phyloP scores from a whole-genome alignment of 2,888 invertebrate species.

The Diabrotica balteata region DNA sequence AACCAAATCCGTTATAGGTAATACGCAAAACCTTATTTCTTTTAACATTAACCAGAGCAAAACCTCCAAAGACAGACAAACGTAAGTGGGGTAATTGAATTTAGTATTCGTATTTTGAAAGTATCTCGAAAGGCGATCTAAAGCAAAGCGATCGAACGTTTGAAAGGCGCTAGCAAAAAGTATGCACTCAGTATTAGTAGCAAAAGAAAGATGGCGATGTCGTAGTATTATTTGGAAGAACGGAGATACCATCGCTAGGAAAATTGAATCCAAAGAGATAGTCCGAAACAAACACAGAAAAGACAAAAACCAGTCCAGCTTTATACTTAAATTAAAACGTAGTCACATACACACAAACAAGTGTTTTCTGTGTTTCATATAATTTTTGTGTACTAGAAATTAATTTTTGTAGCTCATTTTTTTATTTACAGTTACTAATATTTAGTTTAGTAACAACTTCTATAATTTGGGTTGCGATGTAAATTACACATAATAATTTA shows the following conservation, averaged over 20 bases:
- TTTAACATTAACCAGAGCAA: conserved; percentile 9
- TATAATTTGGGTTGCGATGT: too few relatives aligned
- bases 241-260: conserved; percentile 37
- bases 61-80: conserved; percentile 1
- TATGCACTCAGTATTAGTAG: conserved; percentile 18
- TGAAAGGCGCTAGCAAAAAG: conserved; percentile 22
- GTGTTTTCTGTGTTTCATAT: too few relatives aligned
- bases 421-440: too few relatives aligned
- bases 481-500: too few relatives aligned
- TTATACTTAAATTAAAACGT: too few relatives aligned
- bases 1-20: too few relatives aligned
- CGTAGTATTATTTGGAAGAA: conserved; percentile 37
- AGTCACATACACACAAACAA: too few relatives aligned
- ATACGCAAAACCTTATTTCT: background rate
- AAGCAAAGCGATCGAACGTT: conserved; percentile 10
- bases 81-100: conserved; percentile 29
- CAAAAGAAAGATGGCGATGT: conserved; percentile 7
- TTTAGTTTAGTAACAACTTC: too few relatives aligned
- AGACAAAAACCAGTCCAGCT: conserved; percentile 16
- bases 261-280: conserved; percentile 43
- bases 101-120: conserved; percentile 21
- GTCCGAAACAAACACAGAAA: conserved; percentile 20
- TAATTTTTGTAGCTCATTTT: too few relatives aligned
- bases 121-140: conserved; percentile 21
- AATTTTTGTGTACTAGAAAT: too few relatives aligned